Conservation (phyloP, 2,113 vertebrate species). For the Alligator mississippiensis region DNA sequence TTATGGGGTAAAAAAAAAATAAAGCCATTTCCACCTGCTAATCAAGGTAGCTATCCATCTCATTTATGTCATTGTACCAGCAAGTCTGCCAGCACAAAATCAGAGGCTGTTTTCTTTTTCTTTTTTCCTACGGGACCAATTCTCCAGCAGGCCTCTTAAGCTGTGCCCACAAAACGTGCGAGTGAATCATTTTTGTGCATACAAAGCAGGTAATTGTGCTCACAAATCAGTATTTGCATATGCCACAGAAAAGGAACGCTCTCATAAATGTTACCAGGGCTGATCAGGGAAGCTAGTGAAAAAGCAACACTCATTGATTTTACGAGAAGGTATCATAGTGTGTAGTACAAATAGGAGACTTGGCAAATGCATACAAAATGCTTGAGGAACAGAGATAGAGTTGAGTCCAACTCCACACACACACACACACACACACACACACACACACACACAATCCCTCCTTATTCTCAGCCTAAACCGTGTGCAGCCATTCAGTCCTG, state of each 20-base stretch:
- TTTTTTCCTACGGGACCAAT: conserved; percentile 61
- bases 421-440: too few relatives aligned
- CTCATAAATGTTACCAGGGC: not conserved
- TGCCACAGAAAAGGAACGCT: not conserved
- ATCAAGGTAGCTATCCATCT: conserved; percentile 72
- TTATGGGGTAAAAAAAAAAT: not conserved
- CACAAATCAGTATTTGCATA: conserved; percentile 65
- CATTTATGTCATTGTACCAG: conserved; percentile 58
- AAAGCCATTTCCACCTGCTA: conserved; percentile 50
- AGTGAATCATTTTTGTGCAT: conserved; percentile 62
- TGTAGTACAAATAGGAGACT: fast-evolving
- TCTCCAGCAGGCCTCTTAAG: conserved; percentile 70
- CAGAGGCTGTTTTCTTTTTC: conserved; percentile 61
- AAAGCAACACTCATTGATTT: not conserved
- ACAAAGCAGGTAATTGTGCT: conserved; percentile 67
- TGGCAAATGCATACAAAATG: fast-evolving
- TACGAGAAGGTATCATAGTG: not conserved
- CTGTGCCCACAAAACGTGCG: conserved; percentile 54
- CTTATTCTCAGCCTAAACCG: fast-evolving
- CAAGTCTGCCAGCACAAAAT: conserved; percentile 63
- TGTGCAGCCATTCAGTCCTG: not conserved
- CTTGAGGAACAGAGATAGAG: not conserved
- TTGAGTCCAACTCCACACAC: not conserved
- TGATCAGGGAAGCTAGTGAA: not conserved
- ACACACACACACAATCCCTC: not conserved